Conservation (phyloP, 2,797 vertebrate genomes). For the Melanogrammus aeglefinus region DNA sequence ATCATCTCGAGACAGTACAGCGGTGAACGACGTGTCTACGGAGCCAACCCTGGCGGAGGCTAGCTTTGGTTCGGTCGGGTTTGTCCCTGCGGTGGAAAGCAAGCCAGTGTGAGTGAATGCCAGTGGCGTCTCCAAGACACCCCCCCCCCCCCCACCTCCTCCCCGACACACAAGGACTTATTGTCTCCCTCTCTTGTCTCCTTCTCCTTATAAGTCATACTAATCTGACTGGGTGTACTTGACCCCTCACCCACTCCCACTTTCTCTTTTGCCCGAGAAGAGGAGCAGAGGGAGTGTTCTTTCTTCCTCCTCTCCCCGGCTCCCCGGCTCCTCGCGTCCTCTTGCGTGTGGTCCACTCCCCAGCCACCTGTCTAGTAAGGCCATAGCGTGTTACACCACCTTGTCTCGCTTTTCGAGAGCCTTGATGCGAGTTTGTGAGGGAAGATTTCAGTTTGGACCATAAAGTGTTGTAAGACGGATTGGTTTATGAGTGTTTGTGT, state of each 20-base stretch:
- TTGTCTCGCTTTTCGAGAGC: too few relatives aligned
- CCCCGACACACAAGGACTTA: constrained; percentile 53
- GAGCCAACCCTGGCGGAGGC: neutral
- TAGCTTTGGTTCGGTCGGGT: neutral
- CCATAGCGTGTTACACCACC: neutral
- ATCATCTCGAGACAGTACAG: neutral
- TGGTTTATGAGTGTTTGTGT: too few relatives aligned
- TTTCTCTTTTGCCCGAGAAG: constrained; percentile 34
- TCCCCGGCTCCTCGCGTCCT: constrained; percentile 27
- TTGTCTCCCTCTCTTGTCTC: constrained; percentile 43
- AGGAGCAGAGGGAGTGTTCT: constrained; percentile 27
- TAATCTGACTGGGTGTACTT: constrained; percentile 69
- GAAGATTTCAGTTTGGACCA: too few relatives aligned
- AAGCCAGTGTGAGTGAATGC: constrained; percentile 30
- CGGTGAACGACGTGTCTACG: neutral
- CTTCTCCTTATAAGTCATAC: constrained; percentile 64
- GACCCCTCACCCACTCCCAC: constrained; percentile 57
- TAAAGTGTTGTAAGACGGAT: too few relatives aligned
- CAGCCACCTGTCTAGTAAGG: constrained; percentile 43
- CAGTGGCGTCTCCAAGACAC: constrained; percentile 30
- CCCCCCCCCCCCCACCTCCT: too few relatives aligned
- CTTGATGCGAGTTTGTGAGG: too few relatives aligned
- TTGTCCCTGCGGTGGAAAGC: constrained; percentile 30
- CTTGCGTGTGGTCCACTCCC: constrained; percentile 50
- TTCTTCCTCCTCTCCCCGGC: constrained; percentile 40